Conservation (phyloP, 2,113 vertebrate genomes). For the Centropus bengalensis region DNA sequence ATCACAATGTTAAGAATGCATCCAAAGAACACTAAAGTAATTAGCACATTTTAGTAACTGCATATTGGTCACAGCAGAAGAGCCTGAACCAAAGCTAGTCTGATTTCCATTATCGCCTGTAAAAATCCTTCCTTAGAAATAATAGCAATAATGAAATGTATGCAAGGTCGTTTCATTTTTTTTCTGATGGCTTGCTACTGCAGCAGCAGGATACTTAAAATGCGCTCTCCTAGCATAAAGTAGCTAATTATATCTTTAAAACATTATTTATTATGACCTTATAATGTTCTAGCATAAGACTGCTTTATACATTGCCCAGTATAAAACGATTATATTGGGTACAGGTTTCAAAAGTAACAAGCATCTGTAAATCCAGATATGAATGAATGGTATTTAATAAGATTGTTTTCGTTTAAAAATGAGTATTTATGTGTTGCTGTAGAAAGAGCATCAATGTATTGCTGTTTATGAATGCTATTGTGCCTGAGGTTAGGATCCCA, state of each 20-base stretch:
- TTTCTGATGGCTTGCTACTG: conserved; percentile 9
- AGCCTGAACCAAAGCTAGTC: conserved; percentile 31
- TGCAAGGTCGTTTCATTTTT: conserved; percentile 1
- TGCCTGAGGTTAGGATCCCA: conserved; percentile 97
- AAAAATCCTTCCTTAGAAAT: conserved; percentile 52
- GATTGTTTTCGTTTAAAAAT: conserved; percentile 93
- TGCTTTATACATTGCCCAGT: conserved; percentile 70
- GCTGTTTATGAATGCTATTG: conserved; percentile 95
- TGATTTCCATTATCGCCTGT: conserved; percentile 39
- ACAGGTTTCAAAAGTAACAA: conserved; percentile 79
- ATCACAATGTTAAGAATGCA: not conserved
- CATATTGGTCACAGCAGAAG: conserved; percentile 52
- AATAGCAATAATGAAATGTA: conserved; percentile 33
- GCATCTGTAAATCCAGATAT: conserved; percentile 87
- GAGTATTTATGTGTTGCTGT: conserved; percentile 88
- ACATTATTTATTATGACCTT: conserved; percentile 76
- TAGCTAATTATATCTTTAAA: conserved; percentile 71
- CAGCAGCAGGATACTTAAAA: conserved; percentile 31
- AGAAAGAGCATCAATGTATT: conserved; percentile 91
- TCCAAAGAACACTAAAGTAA: conserved; percentile 36
- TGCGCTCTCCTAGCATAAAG: conserved; percentile 46
- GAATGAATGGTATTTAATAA: conserved; percentile 92
- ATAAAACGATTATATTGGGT: conserved; percentile 75
- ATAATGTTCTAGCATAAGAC: conserved; percentile 63
- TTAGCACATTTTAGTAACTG: conserved; percentile 59